Evolutionary conservation across 2,113 vertebrate genomes (phyloP).

Genomic region (Casuarius casuarius): DNA sequence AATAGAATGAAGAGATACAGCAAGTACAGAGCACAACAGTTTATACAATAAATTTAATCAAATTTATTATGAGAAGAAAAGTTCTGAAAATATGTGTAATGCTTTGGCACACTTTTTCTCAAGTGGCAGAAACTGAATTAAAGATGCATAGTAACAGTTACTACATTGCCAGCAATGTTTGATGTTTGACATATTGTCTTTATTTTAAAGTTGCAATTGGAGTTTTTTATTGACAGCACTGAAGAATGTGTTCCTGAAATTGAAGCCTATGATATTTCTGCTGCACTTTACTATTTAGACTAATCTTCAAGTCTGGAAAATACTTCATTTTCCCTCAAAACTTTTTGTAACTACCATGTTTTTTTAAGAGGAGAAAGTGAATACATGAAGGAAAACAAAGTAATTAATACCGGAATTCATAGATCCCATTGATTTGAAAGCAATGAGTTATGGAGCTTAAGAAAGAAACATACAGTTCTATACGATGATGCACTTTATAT

Average conservation of each 20-base stretch:
- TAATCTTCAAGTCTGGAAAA: not conserved
- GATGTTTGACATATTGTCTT: not conserved
- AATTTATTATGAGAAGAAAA: not conserved
- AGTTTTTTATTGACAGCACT: not conserved
- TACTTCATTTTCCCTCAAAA: not conserved
- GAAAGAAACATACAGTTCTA: not conserved
- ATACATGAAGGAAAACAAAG: not conserved
- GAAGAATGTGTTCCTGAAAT: not conserved
- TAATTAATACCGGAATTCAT: not conserved
- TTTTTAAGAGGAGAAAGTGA: not conserved
- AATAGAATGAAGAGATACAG: not conserved
- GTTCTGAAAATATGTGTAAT: not conserved
- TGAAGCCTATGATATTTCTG: not conserved
- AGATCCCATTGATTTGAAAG: not conserved
- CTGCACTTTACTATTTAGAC: not conserved
- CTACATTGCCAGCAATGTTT: not conserved
- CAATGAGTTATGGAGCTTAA: not conserved
- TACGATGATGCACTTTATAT: too few species aligned
- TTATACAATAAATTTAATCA: not conserved
- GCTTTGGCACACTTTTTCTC: not conserved
- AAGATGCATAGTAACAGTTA: not conserved
- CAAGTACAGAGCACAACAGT: not conserved
- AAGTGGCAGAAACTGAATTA: not conserved
- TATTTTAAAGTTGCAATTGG: not conserved
- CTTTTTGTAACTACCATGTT: not conserved